Conservation (phyloP, 2,888 invertebrate genomes). For the Dryobota labecula region DNA sequence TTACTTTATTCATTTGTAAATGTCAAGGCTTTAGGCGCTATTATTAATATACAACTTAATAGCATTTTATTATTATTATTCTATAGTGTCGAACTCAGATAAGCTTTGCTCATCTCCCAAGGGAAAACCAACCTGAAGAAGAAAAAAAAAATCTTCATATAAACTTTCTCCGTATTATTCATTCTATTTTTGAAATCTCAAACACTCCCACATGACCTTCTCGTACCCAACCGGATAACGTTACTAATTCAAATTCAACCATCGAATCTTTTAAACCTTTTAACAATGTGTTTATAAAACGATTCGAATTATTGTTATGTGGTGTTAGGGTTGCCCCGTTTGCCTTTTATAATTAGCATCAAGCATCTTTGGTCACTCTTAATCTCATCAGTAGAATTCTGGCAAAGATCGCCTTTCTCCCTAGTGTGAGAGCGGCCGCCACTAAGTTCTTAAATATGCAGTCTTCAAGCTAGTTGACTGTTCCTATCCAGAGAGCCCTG, state of each 20-base stretch:
- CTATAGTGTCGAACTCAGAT: background rate
- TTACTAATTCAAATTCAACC: slow-evolving; percentile 59
- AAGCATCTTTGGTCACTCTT: background rate
- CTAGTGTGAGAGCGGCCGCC: background rate
- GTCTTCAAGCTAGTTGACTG: background rate
- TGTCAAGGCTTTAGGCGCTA: slow-evolving; percentile 21
- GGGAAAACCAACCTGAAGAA: background rate
- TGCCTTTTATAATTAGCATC: background rate
- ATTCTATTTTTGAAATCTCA: slow-evolving; percentile 53
- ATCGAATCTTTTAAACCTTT: slow-evolving; percentile 56
- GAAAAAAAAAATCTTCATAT: background rate
- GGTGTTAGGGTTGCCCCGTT: slow-evolving; percentile 45
- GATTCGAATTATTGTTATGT: slow-evolving; percentile 40
- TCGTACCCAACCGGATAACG: slow-evolving; percentile 53
- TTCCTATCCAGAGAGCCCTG: too few species aligned
- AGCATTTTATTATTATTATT: background rate
- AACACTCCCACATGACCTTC: slow-evolving; percentile 64
- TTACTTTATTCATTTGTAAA: slow-evolving; percentile 12
- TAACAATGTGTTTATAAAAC: slow-evolving; percentile 58
- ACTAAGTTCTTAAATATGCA: background rate
- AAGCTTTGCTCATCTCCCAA: background rate
- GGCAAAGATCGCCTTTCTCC: background rate
- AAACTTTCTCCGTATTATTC: slow-evolving; percentile 51
- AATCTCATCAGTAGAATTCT: too few species aligned
- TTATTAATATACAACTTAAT: background rate